Base-by-base conservation (phyloP, 2,888 invertebrate species). In the Drosophila multiciliata region DNA sequence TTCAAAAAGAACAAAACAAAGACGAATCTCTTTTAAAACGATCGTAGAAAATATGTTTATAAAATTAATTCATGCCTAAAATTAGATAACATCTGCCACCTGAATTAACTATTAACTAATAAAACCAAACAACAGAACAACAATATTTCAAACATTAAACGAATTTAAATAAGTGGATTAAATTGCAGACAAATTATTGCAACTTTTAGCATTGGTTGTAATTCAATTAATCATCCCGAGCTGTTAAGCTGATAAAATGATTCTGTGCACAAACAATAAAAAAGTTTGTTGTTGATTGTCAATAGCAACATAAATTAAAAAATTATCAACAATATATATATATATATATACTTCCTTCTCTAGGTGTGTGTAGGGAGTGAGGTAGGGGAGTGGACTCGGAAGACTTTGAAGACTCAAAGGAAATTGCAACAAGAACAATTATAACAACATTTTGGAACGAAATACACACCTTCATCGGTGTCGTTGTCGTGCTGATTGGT, bases 401-500 rank as follows among this genome's bases (percentile, higher is more conserved):
- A 7, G n/a, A n/a, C n/a, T 45, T 45, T 45, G 40, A 17, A 17
- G 33, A 42, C 23, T 66, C 35, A 67, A 35, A 67, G 67, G n/a
- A 68, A 67, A 32, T 74, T 69, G 75, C 67, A 67, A 78, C 65
- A 75, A 64, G 70, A 79, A 75, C 75, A 80, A 60, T 58, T 67
- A 66, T 33, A 50, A 55, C 53, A 58, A 65, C 53, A 64, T 59
- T 59, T 59, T 36, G 59, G 50, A 52, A 79, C 63, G 48, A 55
- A 66, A 59, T 68, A 75, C 69, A 62, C 73, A 85, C 90, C 90
- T 69, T 89, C 90, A 50, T 89, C 89, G 58, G 79, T 93, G 33
- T 95, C 94, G 36, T 87, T 87, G 65, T 90, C 89, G 67, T 89
- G 80, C 52, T 87, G 85, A 29, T 80, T 67, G 20, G 48, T 72